Evolutionary conservation across 2,797 vertebrate genomes (phyloP).

Genomic region (Oophaga sylvatica): DNA sequence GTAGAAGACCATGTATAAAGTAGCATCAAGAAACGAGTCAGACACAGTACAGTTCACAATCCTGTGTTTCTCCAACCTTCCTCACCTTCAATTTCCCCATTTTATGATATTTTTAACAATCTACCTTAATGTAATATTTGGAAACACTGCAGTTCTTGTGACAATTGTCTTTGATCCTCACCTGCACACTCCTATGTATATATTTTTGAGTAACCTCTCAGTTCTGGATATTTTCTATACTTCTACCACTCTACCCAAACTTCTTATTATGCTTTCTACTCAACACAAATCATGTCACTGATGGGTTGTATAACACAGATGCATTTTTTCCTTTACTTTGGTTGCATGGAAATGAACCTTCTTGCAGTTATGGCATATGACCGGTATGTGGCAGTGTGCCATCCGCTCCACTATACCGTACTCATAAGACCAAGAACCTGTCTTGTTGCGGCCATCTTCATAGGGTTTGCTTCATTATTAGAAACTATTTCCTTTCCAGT

Average conservation of each 20-base stretch:
- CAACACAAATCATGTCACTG: conserved; percentile 11
- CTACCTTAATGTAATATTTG: conserved; percentile 35
- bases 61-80: conserved; percentile 24
- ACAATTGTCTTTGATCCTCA: background rate
- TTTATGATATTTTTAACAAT: conserved; percentile 38
- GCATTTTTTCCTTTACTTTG: conserved; percentile 37
- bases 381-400: conserved; percentile 42
- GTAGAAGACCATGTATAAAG: background rate
- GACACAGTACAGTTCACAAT: conserved; percentile 7
- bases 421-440: conserved; percentile 29
- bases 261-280: conserved; percentile 37
- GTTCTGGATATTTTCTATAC: conserved; percentile 41
- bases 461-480: conserved; percentile 8
- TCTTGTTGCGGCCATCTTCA: background rate
- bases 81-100: conserved; percentile 27
- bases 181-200: conserved; percentile 53
- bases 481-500: background rate
- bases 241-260: conserved; percentile 34
- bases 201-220: conserved; percentile 38
- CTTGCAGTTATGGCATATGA: conserved; percentile 49
- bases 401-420: conserved; percentile 23
- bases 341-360: conserved; percentile 31
- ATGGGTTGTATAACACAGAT: conserved; percentile 25
- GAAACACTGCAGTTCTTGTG: conserved; percentile 16
- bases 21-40: background rate